These are phyloP conservation scores for Odontesthes bonariensis DNA, from an alignment of 2,113 vertebrate genomes.

Conservation along the genomic window DNA sequence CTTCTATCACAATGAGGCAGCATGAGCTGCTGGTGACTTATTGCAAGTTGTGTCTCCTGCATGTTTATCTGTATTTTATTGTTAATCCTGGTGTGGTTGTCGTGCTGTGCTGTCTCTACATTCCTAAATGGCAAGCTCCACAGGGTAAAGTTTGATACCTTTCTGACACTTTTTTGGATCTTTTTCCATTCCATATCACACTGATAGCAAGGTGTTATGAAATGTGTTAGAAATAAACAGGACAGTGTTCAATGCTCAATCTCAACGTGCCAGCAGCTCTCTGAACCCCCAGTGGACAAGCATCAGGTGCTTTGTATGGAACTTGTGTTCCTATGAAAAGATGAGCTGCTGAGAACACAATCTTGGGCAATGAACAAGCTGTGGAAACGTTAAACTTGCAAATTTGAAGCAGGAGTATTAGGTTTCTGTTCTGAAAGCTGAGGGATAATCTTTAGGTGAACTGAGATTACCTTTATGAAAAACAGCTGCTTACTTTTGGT, in stretches of 20 bases:
- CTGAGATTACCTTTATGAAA: neutral
- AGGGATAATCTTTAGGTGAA: conserved; percentile 4
- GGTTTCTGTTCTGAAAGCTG: neutral
- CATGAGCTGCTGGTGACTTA: neutral
- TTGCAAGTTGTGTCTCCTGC: neutral
- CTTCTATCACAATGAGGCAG: neutral
- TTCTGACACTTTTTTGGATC: neutral
- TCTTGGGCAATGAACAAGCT: neutral
- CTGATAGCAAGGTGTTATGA: conserved; percentile 13
- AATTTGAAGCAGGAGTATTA: neutral
- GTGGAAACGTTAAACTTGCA: neutral
- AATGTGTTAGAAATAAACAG: conserved; percentile 11
- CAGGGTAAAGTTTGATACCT: neutral
- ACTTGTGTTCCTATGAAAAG: conserved; percentile 7
- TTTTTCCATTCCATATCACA: conserved; percentile 19
- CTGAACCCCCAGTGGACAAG: conserved; percentile 3
- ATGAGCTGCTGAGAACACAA: conserved; percentile 6
- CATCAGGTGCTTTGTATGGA: neutral
- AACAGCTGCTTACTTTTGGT: neutral
- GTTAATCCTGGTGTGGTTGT: neutral
- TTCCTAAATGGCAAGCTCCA: conserved; percentile 6
- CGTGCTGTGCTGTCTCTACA: neutral
- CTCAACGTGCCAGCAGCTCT: conserved; percentile 15
- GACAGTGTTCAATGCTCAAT: neutral
- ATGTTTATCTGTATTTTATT: neutral